Base-by-base conservation (phyloP, 2,888 invertebrate genomes). In the Callyntrura guangdongensis region DNA sequence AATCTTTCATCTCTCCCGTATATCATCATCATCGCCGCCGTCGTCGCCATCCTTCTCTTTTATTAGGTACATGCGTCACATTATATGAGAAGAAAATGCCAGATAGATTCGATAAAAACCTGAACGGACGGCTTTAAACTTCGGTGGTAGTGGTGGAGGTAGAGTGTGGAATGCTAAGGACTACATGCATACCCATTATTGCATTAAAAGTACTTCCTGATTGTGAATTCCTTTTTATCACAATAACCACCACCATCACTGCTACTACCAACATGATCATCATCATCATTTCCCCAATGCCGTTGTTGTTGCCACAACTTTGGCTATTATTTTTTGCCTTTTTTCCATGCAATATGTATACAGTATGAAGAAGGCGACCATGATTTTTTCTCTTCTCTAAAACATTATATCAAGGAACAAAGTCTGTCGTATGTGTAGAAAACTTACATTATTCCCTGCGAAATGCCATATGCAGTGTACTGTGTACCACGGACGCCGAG, bases 161-260 rank as follows among this genome's bases (percentile, higher is more conserved):
- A n/a, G 22, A 25, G 77, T 67, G 53, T n/a, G 77, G 77, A 14
- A 77, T 77, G 81, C 81, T 36, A 36, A n/a, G 36, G 36, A 36
- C 36, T 82, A 45, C 81, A 77, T 77, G 53, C 77, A 56, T 67
- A 14, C 6, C 53, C 83, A 72, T 72, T 72, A 77, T 47, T 72
- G 72, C 77, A 86, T 74, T 86, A 86, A 86, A 86, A 86, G 36
- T 74, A 77, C 86, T 86, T 86, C 86, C 86, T 86, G 86, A 77
- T 84, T 84, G 25, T 49, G 17, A 69, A 69, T 67, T 67, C 67
- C 47, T 69, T 27, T 83, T 49, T 83, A 61, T 64, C 67, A 22
- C n/a, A 25, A 49, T 61, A 5, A 25, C 25, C 25, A 47, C 49
- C 56, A 27, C 61, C 67, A 45, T 36, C 79, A 11, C 8, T 17